Conservation (phyloP, 1,140 invertebrate genomes). For the Macrobrachium rosenbergii region DNA sequence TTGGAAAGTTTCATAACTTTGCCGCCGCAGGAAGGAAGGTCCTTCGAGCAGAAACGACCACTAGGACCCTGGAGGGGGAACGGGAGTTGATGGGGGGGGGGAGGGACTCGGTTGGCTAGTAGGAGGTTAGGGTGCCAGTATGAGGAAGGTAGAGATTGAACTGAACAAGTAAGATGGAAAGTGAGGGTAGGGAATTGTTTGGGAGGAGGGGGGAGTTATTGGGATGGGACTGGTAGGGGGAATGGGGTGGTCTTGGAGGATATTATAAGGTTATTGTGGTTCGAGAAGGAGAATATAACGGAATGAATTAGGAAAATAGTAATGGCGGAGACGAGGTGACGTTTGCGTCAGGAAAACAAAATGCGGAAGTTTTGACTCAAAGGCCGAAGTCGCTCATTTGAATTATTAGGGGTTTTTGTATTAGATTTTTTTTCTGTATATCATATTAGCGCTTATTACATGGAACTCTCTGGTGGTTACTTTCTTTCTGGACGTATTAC, state of each 20-base stretch:
- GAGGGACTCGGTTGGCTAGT: no score
- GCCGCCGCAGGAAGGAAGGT: not conserved
- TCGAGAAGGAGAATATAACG: not conserved
- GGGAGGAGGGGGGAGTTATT: not conserved
- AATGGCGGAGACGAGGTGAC: no score
- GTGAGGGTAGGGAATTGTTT: not conserved
- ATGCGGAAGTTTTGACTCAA: no score
- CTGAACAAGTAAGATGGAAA: not conserved
- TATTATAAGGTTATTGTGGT: not conserved
- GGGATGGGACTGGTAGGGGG: no score
- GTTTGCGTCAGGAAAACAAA: no score
- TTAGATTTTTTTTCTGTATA: no score
- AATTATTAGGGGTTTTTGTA: no score
- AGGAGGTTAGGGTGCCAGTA: no score
- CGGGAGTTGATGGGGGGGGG: not conserved
- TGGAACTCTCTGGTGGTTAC: no score
- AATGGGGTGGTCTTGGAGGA: not conserved
- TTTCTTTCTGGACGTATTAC: no score
- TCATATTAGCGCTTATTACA: no score
- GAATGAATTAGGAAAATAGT: not conserved
- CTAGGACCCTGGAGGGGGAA: not conserved
- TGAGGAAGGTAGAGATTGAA: not conserved
- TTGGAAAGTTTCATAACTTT: conserved; percentile 23
- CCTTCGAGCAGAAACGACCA: conserved; percentile 14
- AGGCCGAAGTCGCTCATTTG: no score